Evolutionary conservation across 2,113 vertebrate genomes (phyloP), one percentile per base, ranked within the genome.

Genomic region (Acanthochromis polyacanthus): DNA sequence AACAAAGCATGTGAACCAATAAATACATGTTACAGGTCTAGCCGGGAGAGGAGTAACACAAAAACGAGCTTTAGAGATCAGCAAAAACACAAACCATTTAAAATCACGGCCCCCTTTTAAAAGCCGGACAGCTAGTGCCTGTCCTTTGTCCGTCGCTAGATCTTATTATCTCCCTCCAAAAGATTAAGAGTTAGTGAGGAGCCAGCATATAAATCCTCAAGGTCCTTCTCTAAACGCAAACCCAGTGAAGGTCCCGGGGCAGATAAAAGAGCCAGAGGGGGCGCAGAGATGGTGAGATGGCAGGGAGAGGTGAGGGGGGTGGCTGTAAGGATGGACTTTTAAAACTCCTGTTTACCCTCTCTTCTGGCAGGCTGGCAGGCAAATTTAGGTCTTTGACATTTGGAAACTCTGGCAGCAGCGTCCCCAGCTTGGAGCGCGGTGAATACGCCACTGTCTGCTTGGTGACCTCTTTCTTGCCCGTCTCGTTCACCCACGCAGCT

Each of bases 371-470:
- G 92, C 96, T 99, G 93, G 97, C 93, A 65, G 98, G 98, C 95
- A 99, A 96, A 96, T 98, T 97, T 94, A 99, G 94, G 93, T 99
- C 98, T 96, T 99, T 99, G 96, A 99, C 98, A 96, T 98, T 99
- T 95, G 98, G 98, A 94, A 99, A 99, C 92, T 99, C 98, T 93
- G 98, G 98, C 96, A 99, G 95, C 78, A 99, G 93, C 0, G 98
- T 99, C 81, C 98, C 98, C 71, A 99, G 97, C 86, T 99, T 99
- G 97, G 98, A 99, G 84, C 98, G 96, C 63, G 98, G 98, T 95
- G 98, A 99, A 96, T 99, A 99, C 5, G 98, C 98, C 95, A 99
- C 98, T 90, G 98, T 97, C 96, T 99, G 98, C 91, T 99, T 99
- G 87, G 96, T 98, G 91, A 98, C 97, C 96, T 99, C 98, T 93